phyloP scores from a whole-genome alignment of 2,113 vertebrate genomes.

The Embiotoca jacksoni region DNA sequence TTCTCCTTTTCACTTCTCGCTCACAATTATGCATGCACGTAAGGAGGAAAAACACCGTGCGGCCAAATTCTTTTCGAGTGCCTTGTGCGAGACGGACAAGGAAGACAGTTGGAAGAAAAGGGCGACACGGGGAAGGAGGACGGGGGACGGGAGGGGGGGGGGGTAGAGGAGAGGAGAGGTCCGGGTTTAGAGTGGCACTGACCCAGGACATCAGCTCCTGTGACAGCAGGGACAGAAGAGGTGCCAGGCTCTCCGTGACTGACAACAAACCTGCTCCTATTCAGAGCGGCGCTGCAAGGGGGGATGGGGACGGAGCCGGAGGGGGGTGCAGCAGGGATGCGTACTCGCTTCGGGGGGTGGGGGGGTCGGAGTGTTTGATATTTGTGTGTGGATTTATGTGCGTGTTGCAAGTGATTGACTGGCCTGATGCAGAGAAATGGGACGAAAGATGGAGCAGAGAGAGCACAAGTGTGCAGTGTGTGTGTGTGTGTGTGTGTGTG shows the following conservation, averaged over 20 bases:
- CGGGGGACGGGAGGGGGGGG: not conserved
- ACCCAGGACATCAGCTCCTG: constrained; percentile 56
- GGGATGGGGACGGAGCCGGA: too few species aligned
- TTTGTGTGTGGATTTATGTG: constrained; percentile 10
- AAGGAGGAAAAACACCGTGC: constrained; percentile 25
- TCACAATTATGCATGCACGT: constrained; percentile 15
- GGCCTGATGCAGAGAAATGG: too few species aligned
- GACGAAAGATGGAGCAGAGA: too few species aligned
- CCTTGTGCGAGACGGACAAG: constrained; percentile 33
- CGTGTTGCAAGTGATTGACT: not conserved
- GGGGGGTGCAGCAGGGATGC: constrained; percentile 24
- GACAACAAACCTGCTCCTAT: constrained; percentile 51
- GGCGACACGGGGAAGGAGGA: constrained; percentile 2
- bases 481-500: constrained; percentile 11
- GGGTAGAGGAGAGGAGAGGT: constrained; percentile 13
- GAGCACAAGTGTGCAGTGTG: not conserved
- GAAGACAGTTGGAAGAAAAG: constrained; percentile 13
- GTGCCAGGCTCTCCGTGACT: constrained; percentile 58
- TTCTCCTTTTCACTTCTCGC: not conserved
- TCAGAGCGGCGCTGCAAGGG: constrained; percentile 42
- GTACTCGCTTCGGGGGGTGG: not conserved
- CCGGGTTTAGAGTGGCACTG: constrained; percentile 48
- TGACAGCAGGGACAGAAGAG: constrained; percentile 68
- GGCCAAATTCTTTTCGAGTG: constrained; percentile 33
- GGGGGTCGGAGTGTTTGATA: constrained; percentile 3